Base-by-base conservation (phyloP, 1,140 invertebrate genomes). In the Leptopilina boulardi region DNA sequence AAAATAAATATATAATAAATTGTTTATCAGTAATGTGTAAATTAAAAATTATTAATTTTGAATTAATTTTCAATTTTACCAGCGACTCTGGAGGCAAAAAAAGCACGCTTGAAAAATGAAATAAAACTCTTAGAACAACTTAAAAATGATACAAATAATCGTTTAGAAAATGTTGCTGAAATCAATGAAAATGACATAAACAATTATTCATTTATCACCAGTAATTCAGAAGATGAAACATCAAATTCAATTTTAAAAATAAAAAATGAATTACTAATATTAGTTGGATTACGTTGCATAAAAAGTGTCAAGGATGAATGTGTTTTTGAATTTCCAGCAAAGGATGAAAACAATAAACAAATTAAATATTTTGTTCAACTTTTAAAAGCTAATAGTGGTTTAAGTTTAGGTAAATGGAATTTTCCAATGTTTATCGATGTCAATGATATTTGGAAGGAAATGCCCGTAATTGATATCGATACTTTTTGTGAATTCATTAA, bases 361-460 rank as follows among this genome's bases (percentile, higher is more conserved):
- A 38, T 77, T 19, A 59, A 23, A 8, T 77, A 75, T 19, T 81
- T 70, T 1, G 11, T 87, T 42, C 83, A 87, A 77, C 71, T 87
- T 23, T 51, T 82, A 0, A 73, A 66, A 11, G 21, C 72, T 0
- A 8, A 82, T n/a, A n/a, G 6, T 3, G 79, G 76, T 70, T 21
- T 15, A 13, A 18, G 8, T 6, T 21, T 87, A 11, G 85, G 85
- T 41, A 86, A 85, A 70, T 87, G 84, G 83, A 9, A 81, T 9
- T 83, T 87, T 82, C 86, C 86, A 3, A 76, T 81, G 59, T 80
- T 78, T 5, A 42, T 85, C 13, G 73, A 85, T 34, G 73, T 86
- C 41, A 56, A 81, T 10, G 0, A 77, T 0, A 66, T 86, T 70
- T 42, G 78, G 1, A 1, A 34, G 1, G 42, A 83, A 38, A 80